phyloP scores from a whole-genome alignment of 2,797 vertebrate genomes.

The Danio tinwini region DNA sequence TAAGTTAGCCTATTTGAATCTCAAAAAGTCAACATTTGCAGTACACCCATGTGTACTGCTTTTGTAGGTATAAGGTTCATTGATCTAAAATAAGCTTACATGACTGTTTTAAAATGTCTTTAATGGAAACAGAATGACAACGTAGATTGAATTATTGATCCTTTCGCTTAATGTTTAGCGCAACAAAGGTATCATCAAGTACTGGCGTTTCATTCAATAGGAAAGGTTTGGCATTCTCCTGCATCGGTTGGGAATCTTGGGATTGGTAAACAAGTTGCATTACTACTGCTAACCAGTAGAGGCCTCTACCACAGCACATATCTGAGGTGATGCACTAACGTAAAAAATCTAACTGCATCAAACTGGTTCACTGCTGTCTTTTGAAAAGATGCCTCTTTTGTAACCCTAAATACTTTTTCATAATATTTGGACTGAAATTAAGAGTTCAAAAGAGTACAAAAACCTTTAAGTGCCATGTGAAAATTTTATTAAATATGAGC shows the following conservation, averaged over 20 bases:
- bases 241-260: background rate
- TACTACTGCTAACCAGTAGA: constrained; percentile 70
- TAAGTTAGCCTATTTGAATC: background rate
- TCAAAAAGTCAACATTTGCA: background rate
- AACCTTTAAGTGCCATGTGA: no score
- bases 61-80: background rate
- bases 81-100: background rate
- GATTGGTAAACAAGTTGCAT: constrained; percentile 77
- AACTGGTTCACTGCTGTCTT: constrained; percentile 68
- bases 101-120: background rate
- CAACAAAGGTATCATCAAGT: background rate
- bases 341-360: constrained; percentile 70
- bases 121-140: background rate
- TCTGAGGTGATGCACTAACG: constrained; percentile 52
- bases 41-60: background rate
- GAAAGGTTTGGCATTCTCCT: constrained; percentile 13
- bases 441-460: no score
- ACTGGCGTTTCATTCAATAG: constrained; percentile 16
- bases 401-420: background rate
- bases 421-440: background rate
- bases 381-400: background rate
- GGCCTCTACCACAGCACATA: constrained; percentile 61
- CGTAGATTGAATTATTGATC: background rate
- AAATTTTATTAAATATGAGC: no score
- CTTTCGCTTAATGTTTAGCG: constrained; percentile 4